Evolutionary conservation across 2,888 invertebrate genomes (phyloP), one percentile per base, ranked within the genome.

Genomic region (Liopterus haemorrhoidalis): DNA sequence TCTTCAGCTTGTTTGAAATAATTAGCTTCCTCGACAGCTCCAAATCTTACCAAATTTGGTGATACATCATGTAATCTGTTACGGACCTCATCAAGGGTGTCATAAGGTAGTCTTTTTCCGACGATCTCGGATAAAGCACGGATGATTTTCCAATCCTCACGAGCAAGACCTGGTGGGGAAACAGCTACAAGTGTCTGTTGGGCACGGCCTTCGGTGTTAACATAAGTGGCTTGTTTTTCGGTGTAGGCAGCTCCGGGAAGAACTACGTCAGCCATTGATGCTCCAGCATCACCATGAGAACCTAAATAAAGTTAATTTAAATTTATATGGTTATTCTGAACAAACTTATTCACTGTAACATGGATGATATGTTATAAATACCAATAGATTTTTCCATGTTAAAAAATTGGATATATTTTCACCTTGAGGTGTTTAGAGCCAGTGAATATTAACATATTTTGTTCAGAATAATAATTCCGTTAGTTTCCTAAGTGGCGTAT

Each of bases 121-220:
- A 75, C 62, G 61, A 96, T 89, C 74, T 99, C 96, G 0, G 96
- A 94, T 5, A 99, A 71, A 1, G 99, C 99, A 50, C 99, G 80
- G 56, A 99, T 78, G 56, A 99, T 92, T 74, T 97, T 97, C 99
- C 99, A 99, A 71, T 97, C 96, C 60, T 92, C 92, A 38, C 96
- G 76, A 0, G 95, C 96, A 70, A 83, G 73, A 27, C 95, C 95
- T 1, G 96, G 96, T 46, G 95, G 89, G 11, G 88, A 77, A 28
- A 95, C 85, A 14, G 94, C 95, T 3, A 79, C 73, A 21, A 85
- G 71, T 1, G 94, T 91, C 70, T 91, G 85, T 69, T 97, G 96
- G 22, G 95, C 81, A 52, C 97, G 79, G 1, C 99, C 99, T 74
- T 99, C 99, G 0, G 93, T 96, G 71, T 99, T 99, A 0, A 94